These are phyloP conservation scores for Anguilla megastoma DNA, from an alignment of 2,797 vertebrate species.

Conservation along the genomic window DNA sequence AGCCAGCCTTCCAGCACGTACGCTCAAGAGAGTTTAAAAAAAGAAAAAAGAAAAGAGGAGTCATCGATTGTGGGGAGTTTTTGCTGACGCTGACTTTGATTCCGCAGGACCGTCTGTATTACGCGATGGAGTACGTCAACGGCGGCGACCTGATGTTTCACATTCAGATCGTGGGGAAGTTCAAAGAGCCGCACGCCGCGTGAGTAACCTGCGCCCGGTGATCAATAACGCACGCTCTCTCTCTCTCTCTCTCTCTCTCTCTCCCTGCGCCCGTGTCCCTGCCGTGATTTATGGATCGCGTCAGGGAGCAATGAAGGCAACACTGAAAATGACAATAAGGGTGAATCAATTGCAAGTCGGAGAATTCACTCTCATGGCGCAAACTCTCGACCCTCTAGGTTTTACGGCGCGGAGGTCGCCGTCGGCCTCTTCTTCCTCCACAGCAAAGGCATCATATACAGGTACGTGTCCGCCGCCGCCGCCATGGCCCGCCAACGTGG, in stretches of 20 bases:
- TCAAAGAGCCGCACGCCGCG: slow-evolving; percentile 91
- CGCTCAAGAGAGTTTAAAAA: not conserved
- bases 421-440: slow-evolving; percentile 90
- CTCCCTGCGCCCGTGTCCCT: not conserved
- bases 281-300: not conserved
- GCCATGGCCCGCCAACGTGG: not conserved
- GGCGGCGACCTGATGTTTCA: slow-evolving; percentile 95
- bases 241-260: too few species aligned
- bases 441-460: slow-evolving; percentile 89
- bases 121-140: slow-evolving; percentile 92
- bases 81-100: slow-evolving; percentile 32
- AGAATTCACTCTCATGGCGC: not conserved
- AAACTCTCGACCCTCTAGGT: slow-evolving; percentile 63
- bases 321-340: slow-evolving; percentile 17
- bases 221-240: not conserved
- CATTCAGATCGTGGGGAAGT: slow-evolving; percentile 91
- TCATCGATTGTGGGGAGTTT: not conserved
- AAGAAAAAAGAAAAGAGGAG: too few species aligned
- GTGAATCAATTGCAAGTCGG: not conserved
- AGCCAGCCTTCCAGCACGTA: not conserved
- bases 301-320: not conserved
- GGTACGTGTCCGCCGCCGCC: slow-evolving; percentile 61
- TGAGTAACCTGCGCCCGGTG: slow-evolving; percentile 64
- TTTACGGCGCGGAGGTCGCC: slow-evolving; percentile 90
- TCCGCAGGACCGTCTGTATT: slow-evolving; percentile 76